A percentile compares a stretch with the other conserved stretches of the same genome.
These are phyloP conservation scores for Scomberomorus guttatus DNA, from an alignment of 2,797 vertebrate species.

Conservation along the genomic window DNA sequence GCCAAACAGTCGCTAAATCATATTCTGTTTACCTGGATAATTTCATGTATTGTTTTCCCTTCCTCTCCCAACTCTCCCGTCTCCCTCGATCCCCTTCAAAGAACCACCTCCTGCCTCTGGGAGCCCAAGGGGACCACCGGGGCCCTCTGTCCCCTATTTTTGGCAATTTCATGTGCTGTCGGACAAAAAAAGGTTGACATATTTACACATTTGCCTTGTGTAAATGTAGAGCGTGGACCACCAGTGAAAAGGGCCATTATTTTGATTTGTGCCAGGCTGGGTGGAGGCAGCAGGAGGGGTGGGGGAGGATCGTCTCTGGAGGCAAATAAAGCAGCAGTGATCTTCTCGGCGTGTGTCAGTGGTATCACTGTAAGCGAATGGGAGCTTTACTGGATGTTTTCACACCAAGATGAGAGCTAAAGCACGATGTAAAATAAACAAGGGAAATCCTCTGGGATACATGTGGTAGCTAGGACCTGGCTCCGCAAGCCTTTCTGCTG, in stretches of 20 bases:
- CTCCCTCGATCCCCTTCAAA: slow-evolving; percentile 51
- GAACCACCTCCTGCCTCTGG: slow-evolving; percentile 13
- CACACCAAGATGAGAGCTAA: slow-evolving; percentile 49
- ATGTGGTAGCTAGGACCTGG: slow-evolving; percentile 18
- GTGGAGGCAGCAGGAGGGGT: slow-evolving; percentile 51
- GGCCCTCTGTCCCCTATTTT: slow-evolving; percentile 39
- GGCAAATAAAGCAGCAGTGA: slow-evolving; percentile 62
- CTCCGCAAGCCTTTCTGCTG: slow-evolving; percentile 25
- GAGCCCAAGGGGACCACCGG: slow-evolving; percentile 3
- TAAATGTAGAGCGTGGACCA: slow-evolving; percentile 68
- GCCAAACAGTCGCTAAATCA: slow-evolving; percentile 64
- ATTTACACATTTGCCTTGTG: slow-evolving; percentile 71
- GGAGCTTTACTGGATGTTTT: slow-evolving; percentile 57
- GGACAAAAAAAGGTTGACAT: slow-evolving; percentile 66
- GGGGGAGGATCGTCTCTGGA: slow-evolving; percentile 53
- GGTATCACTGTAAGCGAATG: slow-evolving; percentile 42
- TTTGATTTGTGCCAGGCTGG: slow-evolving; percentile 74
- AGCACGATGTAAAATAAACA: slow-evolving; percentile 54
- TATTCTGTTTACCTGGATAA: slow-evolving; percentile 60
- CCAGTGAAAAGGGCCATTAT: slow-evolving; percentile 67
- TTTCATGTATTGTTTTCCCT: slow-evolving; percentile 57
- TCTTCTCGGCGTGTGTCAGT: slow-evolving; percentile 39
- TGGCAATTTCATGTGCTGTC: slow-evolving; percentile 67
- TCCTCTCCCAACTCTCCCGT: not conserved
- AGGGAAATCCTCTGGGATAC: slow-evolving; percentile 46